These are phyloP conservation scores for Mythimna loreyi DNA, from an alignment of 2,888 invertebrate species.

Conservation along the genomic window DNA sequence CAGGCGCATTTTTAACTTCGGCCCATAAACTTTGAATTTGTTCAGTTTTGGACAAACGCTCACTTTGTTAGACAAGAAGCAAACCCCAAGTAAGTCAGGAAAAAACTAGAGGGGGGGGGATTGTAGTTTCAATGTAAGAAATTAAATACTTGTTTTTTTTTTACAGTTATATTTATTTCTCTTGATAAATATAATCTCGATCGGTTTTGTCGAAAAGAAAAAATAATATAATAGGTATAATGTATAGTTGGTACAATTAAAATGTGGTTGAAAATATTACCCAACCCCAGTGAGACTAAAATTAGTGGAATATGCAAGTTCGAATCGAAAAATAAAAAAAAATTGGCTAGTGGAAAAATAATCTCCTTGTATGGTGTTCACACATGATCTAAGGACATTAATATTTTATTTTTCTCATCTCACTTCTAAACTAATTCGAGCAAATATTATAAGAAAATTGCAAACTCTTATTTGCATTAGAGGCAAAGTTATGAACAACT, in stretches of 20 bases:
- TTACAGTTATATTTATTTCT: slow-evolving; percentile 73
- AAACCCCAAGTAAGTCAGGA: too few species aligned
- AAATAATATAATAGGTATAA: slow-evolving; percentile 45
- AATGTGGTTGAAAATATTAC: slow-evolving; percentile 60
- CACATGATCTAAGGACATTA: slow-evolving; percentile 36
- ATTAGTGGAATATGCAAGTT: slow-evolving; percentile 68
- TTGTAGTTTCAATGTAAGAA: slow-evolving; percentile 10
- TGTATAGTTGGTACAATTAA: slow-evolving; percentile 41
- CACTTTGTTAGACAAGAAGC: too few species aligned
- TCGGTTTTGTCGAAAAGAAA: slow-evolving; percentile 67
- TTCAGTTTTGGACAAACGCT: too few species aligned
- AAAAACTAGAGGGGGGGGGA: too few species aligned
- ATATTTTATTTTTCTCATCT: slow-evolving; percentile 60
- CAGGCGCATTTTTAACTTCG: too few species aligned
- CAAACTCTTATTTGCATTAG: slow-evolving; percentile 36
- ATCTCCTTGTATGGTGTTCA: slow-evolving; percentile 49
- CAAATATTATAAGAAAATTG: slow-evolving; percentile 41
- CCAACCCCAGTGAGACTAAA: slow-evolving; percentile 68
- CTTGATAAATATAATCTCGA: slow-evolving; percentile 82
- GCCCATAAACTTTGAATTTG: too few species aligned
- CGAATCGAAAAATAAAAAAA: slow-evolving; percentile 62
- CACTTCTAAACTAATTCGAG: slow-evolving; percentile 45
- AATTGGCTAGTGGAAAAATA: slow-evolving; percentile 49
- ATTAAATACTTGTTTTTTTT: slow-evolving; percentile 41
- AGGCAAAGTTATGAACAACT: slow-evolving; percentile 38